These are phyloP conservation scores for Oreortyx pictus DNA, from an alignment of 2,797 vertebrate species.

Conservation along the genomic window DNA sequence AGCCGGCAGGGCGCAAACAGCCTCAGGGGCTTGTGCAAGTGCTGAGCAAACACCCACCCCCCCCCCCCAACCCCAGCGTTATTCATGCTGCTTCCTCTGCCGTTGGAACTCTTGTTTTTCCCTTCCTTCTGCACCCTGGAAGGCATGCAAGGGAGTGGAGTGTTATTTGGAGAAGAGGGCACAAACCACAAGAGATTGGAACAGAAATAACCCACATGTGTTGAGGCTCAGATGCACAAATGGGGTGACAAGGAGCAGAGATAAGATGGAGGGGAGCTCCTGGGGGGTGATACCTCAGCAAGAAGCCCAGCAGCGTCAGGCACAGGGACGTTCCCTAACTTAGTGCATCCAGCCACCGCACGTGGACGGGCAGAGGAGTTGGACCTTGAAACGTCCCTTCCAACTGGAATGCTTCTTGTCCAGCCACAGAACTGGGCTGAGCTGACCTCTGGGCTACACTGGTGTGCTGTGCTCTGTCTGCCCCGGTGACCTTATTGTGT, in stretches of 20 bases:
- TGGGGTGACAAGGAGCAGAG: background rate
- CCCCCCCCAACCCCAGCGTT: background rate
- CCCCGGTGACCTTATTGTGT: background rate
- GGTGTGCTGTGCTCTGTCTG: background rate
- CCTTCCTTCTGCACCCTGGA: background rate
- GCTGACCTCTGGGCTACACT: no score
- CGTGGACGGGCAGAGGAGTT: background rate
- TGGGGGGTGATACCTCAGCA: background rate
- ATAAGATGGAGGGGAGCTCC: background rate
- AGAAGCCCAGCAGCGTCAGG: background rate
- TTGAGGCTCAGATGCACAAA: background rate
- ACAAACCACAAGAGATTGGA: background rate
- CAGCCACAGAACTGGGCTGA: no score
- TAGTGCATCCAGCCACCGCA: background rate
- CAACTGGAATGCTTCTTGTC: background rate
- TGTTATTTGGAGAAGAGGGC: background rate
- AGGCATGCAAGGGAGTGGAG: background rate
- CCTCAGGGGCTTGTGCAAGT: background rate
- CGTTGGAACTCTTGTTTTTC: background rate
- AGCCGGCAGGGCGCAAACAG: background rate
- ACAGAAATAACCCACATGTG: background rate
- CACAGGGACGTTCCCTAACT: rapidly evolving
- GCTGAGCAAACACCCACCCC: background rate
- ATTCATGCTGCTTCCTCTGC: background rate
- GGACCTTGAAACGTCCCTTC: background rate